A percentile compares a stretch with the other conserved stretches of the same genome.
Evolutionary conservation across 1,140 invertebrate species (phyloP).

Genomic region (Coelopa frigida): DNA sequence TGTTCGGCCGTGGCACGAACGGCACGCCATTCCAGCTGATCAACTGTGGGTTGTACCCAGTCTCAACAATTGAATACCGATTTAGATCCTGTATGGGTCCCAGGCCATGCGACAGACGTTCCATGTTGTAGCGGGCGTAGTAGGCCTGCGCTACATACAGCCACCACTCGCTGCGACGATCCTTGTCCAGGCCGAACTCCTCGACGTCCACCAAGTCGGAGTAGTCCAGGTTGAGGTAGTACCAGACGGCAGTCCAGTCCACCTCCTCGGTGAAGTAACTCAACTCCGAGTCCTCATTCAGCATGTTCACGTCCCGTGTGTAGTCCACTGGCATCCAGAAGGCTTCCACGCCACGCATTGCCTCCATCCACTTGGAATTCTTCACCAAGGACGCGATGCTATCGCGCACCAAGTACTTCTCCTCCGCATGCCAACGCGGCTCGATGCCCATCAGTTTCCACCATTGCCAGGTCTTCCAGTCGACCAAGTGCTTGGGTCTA

Average conservation of each 20-base stretch:
- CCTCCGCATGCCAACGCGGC: too few species aligned
- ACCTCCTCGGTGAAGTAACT: conserved; percentile 59
- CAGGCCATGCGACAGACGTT: conserved; percentile 52
- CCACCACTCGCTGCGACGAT: conserved; percentile 51
- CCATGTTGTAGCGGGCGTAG: conserved; percentile 54
- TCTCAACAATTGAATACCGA: conserved; percentile 45
- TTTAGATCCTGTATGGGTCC: conserved; percentile 51
- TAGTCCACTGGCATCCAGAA: conserved; percentile 32
- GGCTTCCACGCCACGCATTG: conserved; percentile 19
- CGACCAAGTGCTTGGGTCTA: too few species aligned
- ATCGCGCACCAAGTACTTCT: neutral
- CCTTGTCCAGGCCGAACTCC: conserved; percentile 41
- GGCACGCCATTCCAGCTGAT: conserved; percentile 52
- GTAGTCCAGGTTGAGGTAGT: conserved; percentile 43
- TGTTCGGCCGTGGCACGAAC: conserved; percentile 51
- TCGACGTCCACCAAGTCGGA: conserved; percentile 43
- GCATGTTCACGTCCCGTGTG: conserved; percentile 45
- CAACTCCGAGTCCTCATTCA: conserved; percentile 44
- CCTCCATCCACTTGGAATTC: neutral
- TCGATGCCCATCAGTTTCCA: conserved; percentile 8
- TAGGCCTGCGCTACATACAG: conserved; percentile 51
- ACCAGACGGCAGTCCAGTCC: conserved; percentile 55
- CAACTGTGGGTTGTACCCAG: conserved; percentile 53
- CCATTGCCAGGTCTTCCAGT: conserved; percentile 13
- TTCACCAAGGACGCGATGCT: too few species aligned